Percentiles rank a stretch among this genome's conserved stretches.
phyloP scores from a whole-genome alignment of 2,888 invertebrate genomes.

The Ctena decussata region DNA sequence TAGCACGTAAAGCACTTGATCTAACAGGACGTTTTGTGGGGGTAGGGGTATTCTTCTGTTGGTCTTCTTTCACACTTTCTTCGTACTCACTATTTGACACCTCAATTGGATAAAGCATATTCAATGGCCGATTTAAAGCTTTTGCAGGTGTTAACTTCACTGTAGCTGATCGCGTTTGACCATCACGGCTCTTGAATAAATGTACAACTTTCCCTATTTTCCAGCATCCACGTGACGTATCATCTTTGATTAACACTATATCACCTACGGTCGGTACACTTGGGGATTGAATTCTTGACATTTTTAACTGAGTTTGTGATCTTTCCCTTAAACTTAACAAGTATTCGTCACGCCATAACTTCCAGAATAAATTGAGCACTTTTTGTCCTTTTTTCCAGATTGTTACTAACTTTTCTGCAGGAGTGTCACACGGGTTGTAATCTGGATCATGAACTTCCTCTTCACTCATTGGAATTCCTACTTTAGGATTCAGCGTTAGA shows the following conservation, averaged over 20 bases:
- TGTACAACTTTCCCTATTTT: too few species aligned
- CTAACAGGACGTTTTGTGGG: neutral
- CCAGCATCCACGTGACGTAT: conserved; percentile 18
- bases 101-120: conserved; percentile 2
- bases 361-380: conserved; percentile 5
- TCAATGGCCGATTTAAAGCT: conserved; percentile 3
- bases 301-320: conserved; percentile 1
- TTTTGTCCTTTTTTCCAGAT: conserved; percentile 24
- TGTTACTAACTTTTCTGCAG: neutral
- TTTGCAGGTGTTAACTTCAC: neutral
- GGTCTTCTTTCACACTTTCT: too few species aligned
- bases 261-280: conserved; percentile 15
- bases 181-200: conserved; percentile 11
- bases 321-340: conserved; percentile 18
- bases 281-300: neutral
- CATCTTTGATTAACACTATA: conserved; percentile 10
- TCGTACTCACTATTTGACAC: neutral
- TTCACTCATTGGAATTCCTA: neutral
- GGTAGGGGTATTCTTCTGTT: neutral
- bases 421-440: neutral
- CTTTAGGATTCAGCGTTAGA: neutral
- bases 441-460: neutral
- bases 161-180: conserved; percentile 3
- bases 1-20: neutral
- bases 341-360: conserved; percentile 18